Evolutionary conservation across 1,140 invertebrate species (phyloP).

Genomic region (Lepidurus apus): DNA sequence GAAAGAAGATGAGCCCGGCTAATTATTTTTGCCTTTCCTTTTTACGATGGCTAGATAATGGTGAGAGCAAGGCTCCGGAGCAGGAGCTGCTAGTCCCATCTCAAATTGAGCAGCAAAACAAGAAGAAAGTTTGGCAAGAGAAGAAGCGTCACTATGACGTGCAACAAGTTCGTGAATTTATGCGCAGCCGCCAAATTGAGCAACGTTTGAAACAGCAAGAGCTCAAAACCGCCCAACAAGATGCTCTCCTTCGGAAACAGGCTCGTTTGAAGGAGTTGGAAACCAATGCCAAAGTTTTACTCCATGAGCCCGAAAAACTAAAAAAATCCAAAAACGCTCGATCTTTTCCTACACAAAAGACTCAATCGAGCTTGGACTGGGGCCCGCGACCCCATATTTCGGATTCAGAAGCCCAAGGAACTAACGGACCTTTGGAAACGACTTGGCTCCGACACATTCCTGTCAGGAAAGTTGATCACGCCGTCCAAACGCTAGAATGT

Average conservation of each 20-base stretch:
- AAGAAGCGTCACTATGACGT: background rate
- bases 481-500: slow-evolving; percentile 5
- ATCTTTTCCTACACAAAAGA: background rate
- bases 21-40: background rate
- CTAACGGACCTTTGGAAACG: background rate
- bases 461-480: background rate
- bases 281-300: background rate
- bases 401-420: background rate
- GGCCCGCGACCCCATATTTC: background rate
- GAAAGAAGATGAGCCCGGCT: background rate
- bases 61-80: background rate
- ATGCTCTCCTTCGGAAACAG: background rate
- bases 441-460: background rate
- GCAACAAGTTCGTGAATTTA: background rate
- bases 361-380: background rate
- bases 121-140: background rate
- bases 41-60: background rate
- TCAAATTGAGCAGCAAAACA: background rate
- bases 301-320: background rate
- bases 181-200: background rate
- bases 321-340: background rate
- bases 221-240: background rate
- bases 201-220: background rate
- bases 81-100: background rate
- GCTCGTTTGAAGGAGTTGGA: background rate